Conservation (phyloP, 2,888 invertebrate species). For the Bruchidius siliquastri region DNA sequence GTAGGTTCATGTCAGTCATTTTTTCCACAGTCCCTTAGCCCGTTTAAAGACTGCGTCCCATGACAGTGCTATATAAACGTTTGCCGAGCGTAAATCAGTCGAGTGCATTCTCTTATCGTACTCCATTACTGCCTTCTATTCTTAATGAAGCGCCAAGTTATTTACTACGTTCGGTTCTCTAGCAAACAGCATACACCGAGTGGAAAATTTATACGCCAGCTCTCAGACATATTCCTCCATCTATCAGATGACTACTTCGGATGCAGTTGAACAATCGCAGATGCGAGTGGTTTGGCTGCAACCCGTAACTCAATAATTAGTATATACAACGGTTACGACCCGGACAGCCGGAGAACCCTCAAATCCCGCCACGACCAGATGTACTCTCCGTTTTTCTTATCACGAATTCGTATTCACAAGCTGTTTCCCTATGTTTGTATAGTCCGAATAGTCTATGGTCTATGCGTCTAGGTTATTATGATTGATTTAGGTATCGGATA, state of each 20-base stretch:
- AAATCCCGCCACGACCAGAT: too few relatives aligned
- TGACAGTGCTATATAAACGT: not conserved
- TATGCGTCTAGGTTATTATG: too few relatives aligned
- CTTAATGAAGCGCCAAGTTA: constrained; percentile 19
- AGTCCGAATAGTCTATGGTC: too few relatives aligned
- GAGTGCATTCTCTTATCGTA: not conserved
- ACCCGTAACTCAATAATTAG: not conserved
- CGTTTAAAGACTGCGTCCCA: too few relatives aligned
- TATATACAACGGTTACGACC: too few relatives aligned
- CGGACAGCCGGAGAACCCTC: too few relatives aligned
- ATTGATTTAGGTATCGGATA: too few relatives aligned
- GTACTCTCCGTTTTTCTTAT: too few relatives aligned
- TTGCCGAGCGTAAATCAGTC: not conserved
- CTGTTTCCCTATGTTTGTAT: too few relatives aligned
- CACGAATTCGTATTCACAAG: too few relatives aligned
- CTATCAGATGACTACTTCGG: not conserved
- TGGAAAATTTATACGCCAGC: not conserved
- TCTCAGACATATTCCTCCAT: not conserved
- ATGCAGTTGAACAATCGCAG: not conserved
- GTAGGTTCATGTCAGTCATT: too few relatives aligned
- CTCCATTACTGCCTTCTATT: constrained; percentile 14
- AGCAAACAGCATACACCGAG: not conserved
- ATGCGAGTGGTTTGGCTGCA: not conserved
- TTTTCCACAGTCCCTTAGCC: too few relatives aligned
- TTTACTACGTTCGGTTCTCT: constrained; percentile 8